These are phyloP conservation scores for Ammospiza nelsoni DNA, from an alignment of 2,113 vertebrate genomes.

Conservation along the genomic window DNA sequence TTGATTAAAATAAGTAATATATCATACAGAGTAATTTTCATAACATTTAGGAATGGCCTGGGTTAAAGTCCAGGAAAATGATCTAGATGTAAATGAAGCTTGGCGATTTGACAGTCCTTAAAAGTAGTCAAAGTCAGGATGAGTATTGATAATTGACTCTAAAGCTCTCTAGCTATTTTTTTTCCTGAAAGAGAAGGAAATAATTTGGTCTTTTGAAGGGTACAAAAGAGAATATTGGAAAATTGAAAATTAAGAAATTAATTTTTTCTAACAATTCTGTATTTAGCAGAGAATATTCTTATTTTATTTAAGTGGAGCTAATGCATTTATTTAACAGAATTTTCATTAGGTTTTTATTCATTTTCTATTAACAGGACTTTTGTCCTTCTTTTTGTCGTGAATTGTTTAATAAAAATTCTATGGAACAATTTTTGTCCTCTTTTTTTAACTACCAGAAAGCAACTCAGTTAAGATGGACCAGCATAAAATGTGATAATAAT, in stretches of 20 bases:
- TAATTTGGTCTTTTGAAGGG: neutral
- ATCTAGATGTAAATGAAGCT: neutral
- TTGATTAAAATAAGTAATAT: slow-evolving; percentile 81
- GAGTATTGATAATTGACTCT: neutral
- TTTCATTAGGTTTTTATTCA: neutral
- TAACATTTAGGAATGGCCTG: neutral
- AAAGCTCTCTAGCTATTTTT: neutral
- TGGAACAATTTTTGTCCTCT: neutral
- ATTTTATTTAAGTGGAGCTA: neutral
- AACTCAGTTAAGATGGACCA: neutral
- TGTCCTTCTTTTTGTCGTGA: neutral
- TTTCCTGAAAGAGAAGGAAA: neutral
- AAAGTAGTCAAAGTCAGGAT: neutral
- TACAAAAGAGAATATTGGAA: neutral
- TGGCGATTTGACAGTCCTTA: neutral
- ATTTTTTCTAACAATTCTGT: neutral
- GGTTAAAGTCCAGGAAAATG: neutral
- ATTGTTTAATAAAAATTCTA: neutral
- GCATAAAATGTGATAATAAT: neutral
- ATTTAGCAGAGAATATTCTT: neutral
- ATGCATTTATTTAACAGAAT: neutral
- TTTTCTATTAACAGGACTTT: neutral
- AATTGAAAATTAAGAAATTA: neutral
- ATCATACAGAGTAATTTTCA: slow-evolving; percentile 50
- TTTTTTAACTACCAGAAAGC: neutral